phyloP scores from a whole-genome alignment of 2,888 invertebrate species.

The Augochlorella aurata region DNA sequence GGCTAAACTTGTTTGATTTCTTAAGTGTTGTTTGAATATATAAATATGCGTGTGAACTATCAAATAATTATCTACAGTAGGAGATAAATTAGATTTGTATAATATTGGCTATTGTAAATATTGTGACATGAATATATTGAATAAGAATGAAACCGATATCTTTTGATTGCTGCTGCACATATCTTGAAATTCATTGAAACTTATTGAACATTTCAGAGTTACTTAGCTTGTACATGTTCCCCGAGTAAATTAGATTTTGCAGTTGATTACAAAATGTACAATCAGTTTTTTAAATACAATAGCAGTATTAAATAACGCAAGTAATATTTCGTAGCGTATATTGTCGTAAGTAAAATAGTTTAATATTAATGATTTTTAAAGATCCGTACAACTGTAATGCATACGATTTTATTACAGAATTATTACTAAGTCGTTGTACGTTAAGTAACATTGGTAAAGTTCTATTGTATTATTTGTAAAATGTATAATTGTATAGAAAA shows the following conservation, averaged over 20 bases:
- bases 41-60: conserved; percentile 41
- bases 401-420: conserved; percentile 23
- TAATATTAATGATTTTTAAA: conserved; percentile 24
- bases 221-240: conserved; percentile 13
- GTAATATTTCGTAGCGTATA: conserved; percentile 48
- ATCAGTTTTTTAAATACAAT: conserved; percentile 34
- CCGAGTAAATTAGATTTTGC: conserved; percentile 11
- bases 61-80: conserved; percentile 29
- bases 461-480: conserved; percentile 34
- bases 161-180: conserved; percentile 25
- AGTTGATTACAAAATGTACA: conserved; percentile 5
- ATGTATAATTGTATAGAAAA: conserved; percentile 40
- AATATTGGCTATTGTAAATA: conserved; percentile 55
- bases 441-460: conserved; percentile 38
- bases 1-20: conserved; percentile 16
- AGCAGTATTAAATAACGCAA: conserved; percentile 45
- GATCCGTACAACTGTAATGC: conserved; percentile 23
- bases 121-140: conserved; percentile 45
- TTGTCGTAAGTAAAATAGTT: conserved; percentile 40
- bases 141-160: conserved; percentile 31
- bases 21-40: conserved; percentile 39
- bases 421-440: conserved; percentile 14
- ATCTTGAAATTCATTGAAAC: conserved; percentile 25
- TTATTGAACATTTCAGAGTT: conserved; percentile 12
- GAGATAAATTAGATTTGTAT: conserved; percentile 47